phyloP scores from a whole-genome alignment of 2,888 invertebrate genomes.

The Ornithoptera priamus region DNA sequence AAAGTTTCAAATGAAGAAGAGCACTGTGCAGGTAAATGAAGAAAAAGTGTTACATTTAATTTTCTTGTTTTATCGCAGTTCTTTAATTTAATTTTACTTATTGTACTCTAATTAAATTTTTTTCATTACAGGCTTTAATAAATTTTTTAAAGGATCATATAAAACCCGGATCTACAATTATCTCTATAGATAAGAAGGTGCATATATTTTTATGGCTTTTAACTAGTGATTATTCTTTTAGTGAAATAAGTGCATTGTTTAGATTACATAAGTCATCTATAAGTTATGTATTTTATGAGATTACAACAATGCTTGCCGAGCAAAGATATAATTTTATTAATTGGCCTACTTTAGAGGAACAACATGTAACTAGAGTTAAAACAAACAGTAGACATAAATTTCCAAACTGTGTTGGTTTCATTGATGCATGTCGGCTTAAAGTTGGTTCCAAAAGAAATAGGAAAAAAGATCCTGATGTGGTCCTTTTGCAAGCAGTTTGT shows the following conservation, averaged over 20 bases:
- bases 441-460: slow-evolving; percentile 56
- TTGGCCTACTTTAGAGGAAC: slow-evolving; percentile 70
- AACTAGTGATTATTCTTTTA: slow-evolving; percentile 60
- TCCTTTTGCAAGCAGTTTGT: slow-evolving; percentile 72
- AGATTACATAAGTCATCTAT: slow-evolving; percentile 66
- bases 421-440: slow-evolving; percentile 65
- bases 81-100: background rate
- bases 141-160: slow-evolving; percentile 49
- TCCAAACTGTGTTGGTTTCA: slow-evolving; percentile 73
- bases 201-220: slow-evolving; percentile 67
- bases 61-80: no score
- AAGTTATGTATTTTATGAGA: slow-evolving; percentile 65
- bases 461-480: slow-evolving; percentile 48
- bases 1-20: slow-evolving; percentile 59
- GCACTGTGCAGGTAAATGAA: slow-evolving; percentile 57
- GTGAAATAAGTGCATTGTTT: slow-evolving; percentile 62
- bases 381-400: slow-evolving; percentile 65
- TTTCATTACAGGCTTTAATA: slow-evolving; percentile 58
- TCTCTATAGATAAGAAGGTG: slow-evolving; percentile 66
- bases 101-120: background rate
- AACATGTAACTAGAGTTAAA: slow-evolving; percentile 67
- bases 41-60: background rate
- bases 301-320: slow-evolving; percentile 56
- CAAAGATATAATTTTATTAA: slow-evolving; percentile 59
- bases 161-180: slow-evolving; percentile 45